phyloP scores from a whole-genome alignment of 2,888 invertebrate genomes.

The Rhamnusium bicolor region DNA sequence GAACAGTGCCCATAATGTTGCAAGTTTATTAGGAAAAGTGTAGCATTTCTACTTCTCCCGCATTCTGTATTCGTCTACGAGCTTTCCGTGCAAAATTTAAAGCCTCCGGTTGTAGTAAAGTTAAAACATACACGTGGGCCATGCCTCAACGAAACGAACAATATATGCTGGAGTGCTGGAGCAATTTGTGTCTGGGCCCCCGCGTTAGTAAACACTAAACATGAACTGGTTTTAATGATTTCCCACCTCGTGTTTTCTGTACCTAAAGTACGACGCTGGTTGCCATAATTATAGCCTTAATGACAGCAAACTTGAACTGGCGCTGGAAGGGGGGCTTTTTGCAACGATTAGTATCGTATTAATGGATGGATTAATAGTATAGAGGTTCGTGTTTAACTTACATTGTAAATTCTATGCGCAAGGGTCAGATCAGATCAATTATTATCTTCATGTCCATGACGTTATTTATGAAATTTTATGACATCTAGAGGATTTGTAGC shows the following conservation, averaged over 20 bases:
- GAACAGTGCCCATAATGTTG: constrained; percentile 31
- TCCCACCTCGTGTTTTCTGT: constrained; percentile 40
- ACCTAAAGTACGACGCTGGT: constrained; percentile 36
- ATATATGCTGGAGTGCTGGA: constrained; percentile 33
- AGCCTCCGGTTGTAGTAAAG: constrained; percentile 19
- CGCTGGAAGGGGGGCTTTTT: constrained; percentile 42
- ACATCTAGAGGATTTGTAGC: neutral
- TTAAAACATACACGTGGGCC: constrained; percentile 25
- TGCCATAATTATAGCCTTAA: constrained; percentile 49
- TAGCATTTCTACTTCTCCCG: constrained; percentile 25
- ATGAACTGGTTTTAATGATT: constrained; percentile 41
- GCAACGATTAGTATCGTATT: constrained; percentile 36
- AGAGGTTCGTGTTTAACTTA: constrained; percentile 37
- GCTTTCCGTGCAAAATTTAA: constrained; percentile 24
- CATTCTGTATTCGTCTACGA: constrained; percentile 17
- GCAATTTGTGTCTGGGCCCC: constrained; percentile 32
- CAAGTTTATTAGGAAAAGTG: constrained; percentile 32
- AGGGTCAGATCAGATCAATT: constrained; percentile 3
- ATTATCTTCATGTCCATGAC: constrained; percentile 22
- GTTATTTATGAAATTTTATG: constrained; percentile 10
- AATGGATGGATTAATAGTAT: constrained; percentile 37
- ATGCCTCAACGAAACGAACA: constrained; percentile 28
- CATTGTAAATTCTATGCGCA: constrained; percentile 26
- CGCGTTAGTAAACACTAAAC: constrained; percentile 31
- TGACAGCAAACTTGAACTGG: constrained; percentile 45